Conservation (phyloP, 2,888 invertebrate species). For the Onthophagus sagittarius region DNA sequence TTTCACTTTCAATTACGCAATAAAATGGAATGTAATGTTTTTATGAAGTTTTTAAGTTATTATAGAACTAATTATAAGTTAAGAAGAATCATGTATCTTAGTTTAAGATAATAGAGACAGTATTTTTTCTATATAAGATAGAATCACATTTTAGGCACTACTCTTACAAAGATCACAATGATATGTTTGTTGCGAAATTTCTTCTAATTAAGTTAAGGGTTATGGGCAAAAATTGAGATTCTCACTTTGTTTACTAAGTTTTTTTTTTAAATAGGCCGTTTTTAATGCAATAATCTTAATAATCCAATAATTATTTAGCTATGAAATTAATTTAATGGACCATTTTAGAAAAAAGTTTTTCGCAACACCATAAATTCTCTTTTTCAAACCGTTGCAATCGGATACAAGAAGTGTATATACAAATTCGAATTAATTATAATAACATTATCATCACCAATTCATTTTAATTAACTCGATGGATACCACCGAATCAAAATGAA, state of each 20-base stretch:
- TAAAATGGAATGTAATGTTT: conserved; percentile 31
- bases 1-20: conserved; percentile 25
- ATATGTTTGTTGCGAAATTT: conserved; percentile 40
- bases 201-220: background rate
- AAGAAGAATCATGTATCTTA: background rate
- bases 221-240: background rate
- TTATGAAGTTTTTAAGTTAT: background rate
- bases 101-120: conserved; percentile 18
- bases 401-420: too few relatives aligned
- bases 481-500: background rate
- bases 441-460: background rate
- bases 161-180: conserved; percentile 49
- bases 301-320: too few relatives aligned
- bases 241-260: too few relatives aligned
- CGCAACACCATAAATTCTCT: background rate
- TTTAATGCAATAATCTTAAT: too few relatives aligned
- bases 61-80: background rate
- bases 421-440: too few relatives aligned
- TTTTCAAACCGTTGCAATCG: too few relatives aligned
- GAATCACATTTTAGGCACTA: conserved; percentile 48
- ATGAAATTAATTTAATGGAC: too few relatives aligned
- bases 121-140: conserved; percentile 29
- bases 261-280: too few relatives aligned
- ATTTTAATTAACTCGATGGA: background rate
- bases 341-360: background rate